Conservation (phyloP, 1,140 invertebrate genomes). For the Archivesica marissinica region DNA sequence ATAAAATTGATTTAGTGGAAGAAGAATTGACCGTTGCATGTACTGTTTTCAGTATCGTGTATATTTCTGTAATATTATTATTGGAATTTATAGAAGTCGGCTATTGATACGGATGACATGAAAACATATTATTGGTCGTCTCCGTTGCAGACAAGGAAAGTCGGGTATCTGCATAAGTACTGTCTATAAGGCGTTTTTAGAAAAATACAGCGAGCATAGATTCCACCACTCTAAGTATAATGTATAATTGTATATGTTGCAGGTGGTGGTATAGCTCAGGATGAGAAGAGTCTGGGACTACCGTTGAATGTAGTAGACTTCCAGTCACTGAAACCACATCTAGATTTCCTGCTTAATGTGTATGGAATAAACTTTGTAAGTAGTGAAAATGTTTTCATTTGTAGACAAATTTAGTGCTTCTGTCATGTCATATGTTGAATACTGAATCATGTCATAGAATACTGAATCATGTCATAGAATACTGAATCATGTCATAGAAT, state of each 20-base stretch:
- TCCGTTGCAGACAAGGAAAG: too few relatives aligned
- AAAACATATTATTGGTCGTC: too few relatives aligned
- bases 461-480: too few relatives aligned
- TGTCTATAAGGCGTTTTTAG: neutral
- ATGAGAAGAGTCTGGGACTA: slow-evolving; percentile 75
- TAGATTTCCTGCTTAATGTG: slow-evolving; percentile 80
- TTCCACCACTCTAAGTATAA: neutral
- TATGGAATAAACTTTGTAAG: slow-evolving; percentile 83
- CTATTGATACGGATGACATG: too few relatives aligned
- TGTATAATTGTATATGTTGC: neutral
- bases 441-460: too few relatives aligned
- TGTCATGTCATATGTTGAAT: too few relatives aligned
- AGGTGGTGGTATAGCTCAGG: slow-evolving; percentile 80
- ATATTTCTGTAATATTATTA: too few relatives aligned
- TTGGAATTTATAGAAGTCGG: too few relatives aligned
- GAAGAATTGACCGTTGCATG: too few relatives aligned
- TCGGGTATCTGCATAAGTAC: neutral
- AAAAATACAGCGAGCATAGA: neutral
- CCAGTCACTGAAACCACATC: slow-evolving; percentile 76
- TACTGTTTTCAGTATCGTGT: neutral
- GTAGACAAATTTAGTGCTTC: too few relatives aligned
- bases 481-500: too few relatives aligned
- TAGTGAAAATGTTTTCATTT: slow-evolving; percentile 17
- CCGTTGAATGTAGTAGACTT: slow-evolving; percentile 80
- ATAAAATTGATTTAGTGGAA: too few relatives aligned